A percentile compares a stretch with the other conserved stretches of the same genome.
Evolutionary conservation across 2,888 invertebrate genomes (phyloP).

Genomic region (Drosophila paucipuncta): DNA sequence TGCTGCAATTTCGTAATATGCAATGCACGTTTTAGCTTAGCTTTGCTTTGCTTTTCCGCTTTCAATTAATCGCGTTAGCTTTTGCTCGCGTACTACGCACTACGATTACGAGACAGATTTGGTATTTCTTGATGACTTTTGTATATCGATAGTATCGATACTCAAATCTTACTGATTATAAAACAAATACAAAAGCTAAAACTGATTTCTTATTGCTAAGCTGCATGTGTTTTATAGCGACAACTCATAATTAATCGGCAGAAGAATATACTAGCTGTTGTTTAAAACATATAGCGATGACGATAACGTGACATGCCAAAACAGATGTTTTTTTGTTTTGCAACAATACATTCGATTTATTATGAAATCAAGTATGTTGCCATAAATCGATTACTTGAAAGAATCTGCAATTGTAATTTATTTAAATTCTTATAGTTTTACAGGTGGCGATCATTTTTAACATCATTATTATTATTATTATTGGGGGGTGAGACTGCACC

Average conservation of each 20-base stretch:
- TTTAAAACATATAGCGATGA: neutral
- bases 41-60: constrained; percentile 52
- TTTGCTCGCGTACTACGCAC: constrained; percentile 59
- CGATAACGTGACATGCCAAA: neutral
- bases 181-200: neutral
- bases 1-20: constrained; percentile 67
- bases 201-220: neutral
- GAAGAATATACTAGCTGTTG: neutral
- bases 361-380: neutral
- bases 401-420: neutral
- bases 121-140: constrained; percentile 23
- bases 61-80: constrained; percentile 58
- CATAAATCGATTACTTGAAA: constrained; percentile 1
- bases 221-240: neutral
- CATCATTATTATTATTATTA: neutral
- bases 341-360: neutral
- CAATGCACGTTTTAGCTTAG: constrained; percentile 59
- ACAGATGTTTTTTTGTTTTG: neutral
- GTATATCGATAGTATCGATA: constrained; percentile 45
- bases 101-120: constrained; percentile 45
- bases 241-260: no score
- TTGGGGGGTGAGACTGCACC: no score
- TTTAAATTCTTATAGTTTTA: neutral
- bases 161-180: no score
- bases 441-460: neutral